Percentiles rank a stretch among this genome's conserved stretches.
These are phyloP conservation scores for Hyposoter dolosus DNA, from an alignment of 2,888 invertebrate species.

Conservation along the genomic window DNA sequence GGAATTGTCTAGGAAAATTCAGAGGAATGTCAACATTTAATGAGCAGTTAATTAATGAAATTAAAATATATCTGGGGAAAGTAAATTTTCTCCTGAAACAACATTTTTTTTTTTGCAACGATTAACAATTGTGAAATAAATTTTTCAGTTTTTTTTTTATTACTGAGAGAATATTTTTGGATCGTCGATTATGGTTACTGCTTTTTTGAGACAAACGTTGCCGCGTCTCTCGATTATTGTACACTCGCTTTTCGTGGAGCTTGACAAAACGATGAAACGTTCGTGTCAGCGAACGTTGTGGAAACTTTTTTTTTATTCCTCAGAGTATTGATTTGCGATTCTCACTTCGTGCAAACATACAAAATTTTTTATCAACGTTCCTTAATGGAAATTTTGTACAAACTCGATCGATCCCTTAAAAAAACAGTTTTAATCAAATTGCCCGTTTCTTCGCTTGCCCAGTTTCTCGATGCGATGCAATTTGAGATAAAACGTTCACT, in stretches of 20 bases:
- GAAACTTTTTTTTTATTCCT: not conserved
- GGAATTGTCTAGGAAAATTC: conserved; percentile 26
- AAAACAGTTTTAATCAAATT: not conserved
- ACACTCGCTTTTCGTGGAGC: not conserved
- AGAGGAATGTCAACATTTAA: conserved; percentile 7
- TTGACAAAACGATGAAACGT: not conserved
- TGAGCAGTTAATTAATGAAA: conserved; percentile 23
- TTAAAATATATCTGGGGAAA: too few relatives aligned
- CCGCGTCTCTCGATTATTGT: not conserved
- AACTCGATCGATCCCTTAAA: not conserved
- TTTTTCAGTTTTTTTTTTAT: not conserved
- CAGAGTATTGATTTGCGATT: not conserved
- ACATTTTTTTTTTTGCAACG: not conserved
- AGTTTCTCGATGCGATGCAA: not conserved
- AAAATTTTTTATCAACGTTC: not conserved
- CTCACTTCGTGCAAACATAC: not conserved
- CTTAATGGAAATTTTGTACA: not conserved
- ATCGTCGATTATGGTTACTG: not conserved
- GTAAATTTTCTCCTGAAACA: not conserved
- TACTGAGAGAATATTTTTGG: not conserved
- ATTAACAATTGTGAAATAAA: not conserved
- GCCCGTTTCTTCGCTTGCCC: not conserved
- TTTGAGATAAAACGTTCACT: not conserved
- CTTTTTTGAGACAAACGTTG: not conserved
- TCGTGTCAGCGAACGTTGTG: not conserved